A percentile compares a stretch with the other conserved stretches of the same genome.
phyloP scores from a whole-genome alignment of 2,888 invertebrate genomes.

The Plagodis dolabraria region DNA sequence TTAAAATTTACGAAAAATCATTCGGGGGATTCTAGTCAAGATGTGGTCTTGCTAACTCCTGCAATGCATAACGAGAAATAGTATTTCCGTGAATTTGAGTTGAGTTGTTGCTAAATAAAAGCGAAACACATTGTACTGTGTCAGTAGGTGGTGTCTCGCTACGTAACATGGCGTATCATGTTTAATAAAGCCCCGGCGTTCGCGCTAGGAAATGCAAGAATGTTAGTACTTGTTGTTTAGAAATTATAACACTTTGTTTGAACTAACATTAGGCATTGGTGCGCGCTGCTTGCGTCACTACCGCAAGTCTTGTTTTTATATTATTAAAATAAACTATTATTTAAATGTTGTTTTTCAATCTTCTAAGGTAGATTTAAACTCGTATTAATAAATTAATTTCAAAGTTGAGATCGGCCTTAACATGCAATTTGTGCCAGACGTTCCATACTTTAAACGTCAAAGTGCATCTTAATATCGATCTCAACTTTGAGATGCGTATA shows the following conservation, averaged over 20 bases:
- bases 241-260: conserved; percentile 11
- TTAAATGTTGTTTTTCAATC: not conserved
- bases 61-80: too few species aligned
- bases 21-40: too few species aligned
- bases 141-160: not conserved
- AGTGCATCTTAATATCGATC: too few species aligned
- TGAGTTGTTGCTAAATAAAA: too few species aligned
- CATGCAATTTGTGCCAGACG: too few species aligned
- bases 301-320: conserved; percentile 19
- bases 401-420: too few species aligned
- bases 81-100: too few species aligned
- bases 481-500: too few species aligned
- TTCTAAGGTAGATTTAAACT: not conserved
- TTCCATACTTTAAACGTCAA: too few species aligned
- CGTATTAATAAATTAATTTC: too few species aligned
- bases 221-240: conserved; percentile 17
- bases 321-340: conserved; percentile 26
- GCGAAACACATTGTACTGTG: not conserved
- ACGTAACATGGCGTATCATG: not conserved
- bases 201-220: conserved; percentile 12
- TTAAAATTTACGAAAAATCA: too few species aligned
- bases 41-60: too few species aligned
- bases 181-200: conserved; percentile 2
- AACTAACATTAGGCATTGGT: conserved; percentile 5
- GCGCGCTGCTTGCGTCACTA: not conserved